Percentiles rank a stretch among this genome's conserved stretches.
Evolutionary conservation across 2,888 invertebrate species (phyloP).

Genomic region (Drosophila antonietae): DNA sequence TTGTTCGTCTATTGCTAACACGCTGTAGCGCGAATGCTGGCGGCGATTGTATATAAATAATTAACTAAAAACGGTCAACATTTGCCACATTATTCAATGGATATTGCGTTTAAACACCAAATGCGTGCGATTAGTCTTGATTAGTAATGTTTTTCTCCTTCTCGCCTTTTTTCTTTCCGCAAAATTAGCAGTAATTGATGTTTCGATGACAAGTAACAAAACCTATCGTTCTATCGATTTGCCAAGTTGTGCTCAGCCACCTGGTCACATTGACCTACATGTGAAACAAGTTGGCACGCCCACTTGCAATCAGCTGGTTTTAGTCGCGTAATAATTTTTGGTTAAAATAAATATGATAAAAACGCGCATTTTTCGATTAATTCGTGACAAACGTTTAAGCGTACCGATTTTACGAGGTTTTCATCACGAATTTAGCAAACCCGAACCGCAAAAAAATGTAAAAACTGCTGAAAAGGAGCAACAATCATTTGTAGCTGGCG

Average conservation of each 20-base stretch:
- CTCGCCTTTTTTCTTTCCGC: slow-evolving; percentile 44
- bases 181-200: slow-evolving; percentile 62
- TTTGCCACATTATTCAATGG: slow-evolving; percentile 53
- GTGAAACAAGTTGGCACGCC: slow-evolving; percentile 14
- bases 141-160: slow-evolving; percentile 53
- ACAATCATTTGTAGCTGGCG: slow-evolving; percentile 83
- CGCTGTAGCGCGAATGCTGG: slow-evolving; percentile 25
- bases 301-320: slow-evolving; percentile 40
- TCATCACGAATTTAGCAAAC: slow-evolving; percentile 80
- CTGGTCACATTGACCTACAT: slow-evolving; percentile 28
- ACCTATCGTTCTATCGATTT: slow-evolving; percentile 34
- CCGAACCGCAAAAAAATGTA: slow-evolving; percentile 40
- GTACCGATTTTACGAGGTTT: slow-evolving; percentile 75
- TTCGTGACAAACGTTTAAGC: slow-evolving; percentile 68
- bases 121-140: slow-evolving; percentile 43
- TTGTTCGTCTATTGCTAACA: slow-evolving; percentile 45
- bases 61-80: slow-evolving; percentile 40
- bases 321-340: slow-evolving; percentile 47
- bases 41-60: slow-evolving; percentile 35
- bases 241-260: not conserved
- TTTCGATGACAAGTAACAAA: slow-evolving; percentile 44
- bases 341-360: slow-evolving; percentile 64
- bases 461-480: slow-evolving; percentile 7
- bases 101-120: slow-evolving; percentile 34
- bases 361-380: slow-evolving; percentile 67